Evolutionary conservation across 2,888 invertebrate genomes (phyloP).

Genomic region (Salpingus planirostris): DNA sequence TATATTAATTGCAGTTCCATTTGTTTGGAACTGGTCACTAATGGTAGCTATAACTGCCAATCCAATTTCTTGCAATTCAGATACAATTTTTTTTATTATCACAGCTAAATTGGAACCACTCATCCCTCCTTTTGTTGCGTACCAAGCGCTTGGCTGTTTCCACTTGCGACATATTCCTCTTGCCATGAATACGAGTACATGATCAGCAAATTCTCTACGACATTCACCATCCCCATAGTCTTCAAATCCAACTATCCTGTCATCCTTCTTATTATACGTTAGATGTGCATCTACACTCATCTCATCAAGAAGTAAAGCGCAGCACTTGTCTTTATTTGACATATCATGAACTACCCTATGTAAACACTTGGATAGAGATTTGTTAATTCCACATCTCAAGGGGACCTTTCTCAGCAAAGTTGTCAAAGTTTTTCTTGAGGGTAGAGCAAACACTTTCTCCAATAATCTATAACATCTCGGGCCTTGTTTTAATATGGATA

Average conservation of each 20-base stretch:
- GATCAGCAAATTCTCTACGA: conserved; percentile 6
- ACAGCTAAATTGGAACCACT: not conserved
- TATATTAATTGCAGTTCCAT: not conserved
- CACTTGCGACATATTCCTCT: conserved; percentile 2
- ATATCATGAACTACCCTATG: not conserved
- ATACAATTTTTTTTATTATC: not conserved
- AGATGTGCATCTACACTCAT: conserved; percentile 6
- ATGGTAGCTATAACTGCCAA: conserved; percentile 3
- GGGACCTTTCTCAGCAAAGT: conserved; percentile 9
- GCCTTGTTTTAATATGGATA: conserved; percentile 13
- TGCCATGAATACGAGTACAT: conserved; percentile 8
- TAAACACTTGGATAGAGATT: conserved; percentile 2
- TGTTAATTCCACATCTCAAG: conserved; percentile 8
- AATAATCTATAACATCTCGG: conserved; percentile 12
- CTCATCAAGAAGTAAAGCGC: conserved; percentile 11
- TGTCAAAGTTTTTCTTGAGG: conserved; percentile 9
- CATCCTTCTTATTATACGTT: conserved; percentile 1
- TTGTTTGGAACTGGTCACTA: conserved; percentile 8
- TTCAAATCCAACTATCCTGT: conserved; percentile 7
- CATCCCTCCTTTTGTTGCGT: conserved; percentile 4
- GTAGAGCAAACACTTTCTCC: conserved; percentile 10
- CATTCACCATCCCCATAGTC: conserved; percentile 3
- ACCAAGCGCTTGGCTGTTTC: conserved; percentile 5
- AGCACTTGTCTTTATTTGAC: conserved; percentile 2
- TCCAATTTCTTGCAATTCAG: not conserved